Evolutionary conservation across 53 echinoderm and acorn worm species (phyloP).

Genomic region (Mesocentrotus franciscanus): DNA sequence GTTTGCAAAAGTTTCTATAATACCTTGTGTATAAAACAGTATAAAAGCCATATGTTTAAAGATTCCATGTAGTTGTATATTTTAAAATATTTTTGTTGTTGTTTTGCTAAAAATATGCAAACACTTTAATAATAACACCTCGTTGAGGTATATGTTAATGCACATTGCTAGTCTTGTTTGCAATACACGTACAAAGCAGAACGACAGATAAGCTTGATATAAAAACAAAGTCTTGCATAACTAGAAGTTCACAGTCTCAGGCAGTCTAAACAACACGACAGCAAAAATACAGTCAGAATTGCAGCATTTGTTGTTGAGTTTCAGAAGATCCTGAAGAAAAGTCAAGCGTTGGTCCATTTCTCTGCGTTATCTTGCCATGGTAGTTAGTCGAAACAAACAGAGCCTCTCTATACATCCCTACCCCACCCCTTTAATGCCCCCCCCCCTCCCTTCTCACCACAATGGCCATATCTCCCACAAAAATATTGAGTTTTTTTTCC

Average conservation of each 20-base stretch:
- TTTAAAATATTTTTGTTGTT: background rate
- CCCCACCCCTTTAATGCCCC: background rate
- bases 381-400: background rate
- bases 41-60: background rate
- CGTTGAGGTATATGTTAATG: background rate
- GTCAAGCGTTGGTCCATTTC: conserved; percentile 20
- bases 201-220: background rate
- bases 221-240: background rate
- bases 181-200: background rate
- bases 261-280: background rate
- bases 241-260: background rate
- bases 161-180: background rate
- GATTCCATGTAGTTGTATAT: background rate
- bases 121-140: background rate
- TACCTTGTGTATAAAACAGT: background rate
- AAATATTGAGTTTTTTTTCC: conserved; percentile 1
- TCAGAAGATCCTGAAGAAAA: background rate
- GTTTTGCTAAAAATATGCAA: background rate
- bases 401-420: background rate
- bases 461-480: background rate
- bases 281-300: conserved; percentile 24
- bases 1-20: background rate
- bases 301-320: conserved; percentile 37
- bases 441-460: background rate
- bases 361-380: background rate